Base-by-base conservation (phyloP, 1,140 invertebrate genomes). In the Philotrypesis tridentata region DNA sequence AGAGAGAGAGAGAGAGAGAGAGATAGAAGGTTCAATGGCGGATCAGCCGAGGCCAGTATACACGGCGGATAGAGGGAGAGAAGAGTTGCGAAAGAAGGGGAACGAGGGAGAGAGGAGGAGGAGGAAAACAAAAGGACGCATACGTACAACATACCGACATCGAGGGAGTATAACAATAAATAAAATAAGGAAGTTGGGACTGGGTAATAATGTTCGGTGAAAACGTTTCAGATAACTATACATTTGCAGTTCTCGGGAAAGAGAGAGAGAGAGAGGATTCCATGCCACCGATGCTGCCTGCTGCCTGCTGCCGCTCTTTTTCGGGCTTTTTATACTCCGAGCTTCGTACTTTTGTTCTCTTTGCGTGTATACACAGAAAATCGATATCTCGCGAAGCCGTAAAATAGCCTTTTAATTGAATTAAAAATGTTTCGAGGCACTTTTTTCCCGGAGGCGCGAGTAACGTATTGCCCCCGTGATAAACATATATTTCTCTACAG, bases 1-100 rank as follows among this genome's bases (percentile, higher is more conserved):
- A 84, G 84, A n/a, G n/a, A n/a, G n/a, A n/a, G n/a, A n/a, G 84
- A 21, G 80, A 40, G 82, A 85, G 70, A 33, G 82, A 84, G 84
- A 70, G 82, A 86, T 83, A 86, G 12, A 43, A 61, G 75, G 29
- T 55, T 78, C 67, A 82, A 82, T 78, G 75, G 80, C 65, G 80
- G 74, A 72, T 83, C 79, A 79, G 83, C 81, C 80, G 80, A 85
- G 84, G 84, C 74, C 80, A 74, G 33, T 37, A 71, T 17, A 55
- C 48, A n/a, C 21, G 31, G 65, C 25, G 25, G 12, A 37, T 31
- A 29, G 67, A 33, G 21, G 8, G 12, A 48, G 87, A 85, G 87
- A 90, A 89, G 17, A 90, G 86, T 90, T 90, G 85, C 86, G 88
- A 89, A 87, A 87, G 87, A 87, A 90, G 86, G 88, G 85, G 88